Evolutionary conservation across 2,113 vertebrate genomes (phyloP), one percentile per base, ranked within the genome.

Genomic region (Vulpes vulpes): DNA sequence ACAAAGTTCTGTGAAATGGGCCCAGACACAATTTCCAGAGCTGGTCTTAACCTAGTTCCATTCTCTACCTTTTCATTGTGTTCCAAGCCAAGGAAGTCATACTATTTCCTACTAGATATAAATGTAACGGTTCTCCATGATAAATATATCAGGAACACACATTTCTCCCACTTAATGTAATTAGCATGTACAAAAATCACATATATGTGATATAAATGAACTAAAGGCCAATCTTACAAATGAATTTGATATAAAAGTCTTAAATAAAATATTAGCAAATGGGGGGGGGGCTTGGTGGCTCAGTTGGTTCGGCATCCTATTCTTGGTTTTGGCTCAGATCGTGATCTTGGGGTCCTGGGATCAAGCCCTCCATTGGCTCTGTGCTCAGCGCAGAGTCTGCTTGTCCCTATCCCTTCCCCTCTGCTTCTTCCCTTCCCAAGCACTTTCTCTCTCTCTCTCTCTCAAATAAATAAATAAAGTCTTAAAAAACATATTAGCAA

Each of bases 181-280:
- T 71, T 30, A 84, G 69, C 25, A 89, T 35, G 65, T 22, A 78
- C 2, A 74, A 79, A 92, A 80, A n/a, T 69, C 74, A 87, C 22
- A 57, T 27, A 64, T 78, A 83, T 73, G 38, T 53, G 59, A 67
- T 59, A 32, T 67, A 82, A 69, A 25, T 71, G 55, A 90, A 38
- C n/a, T 69, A 35, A 76, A 87, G 35, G 35, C 60, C 22, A 53
- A 83, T 74, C 35, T 62, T 69, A n/a, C 9, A 43, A 74, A 59
- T 51, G 43, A 65, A 82, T 91, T 74, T 60, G 71, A 67, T 76
- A 7, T 22, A 84, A 84, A 81, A 96, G 82, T 57, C 27, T 64
- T 94, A 94, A 55, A 95, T 32, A 82, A 91, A 92, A 86, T 43
- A 71, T 79, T 51, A 91, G 30, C 22, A 69, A 69, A 69, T n/a